A percentile compares a stretch with the other conserved stretches of the same genome.
Conservation (phyloP, 2,113 vertebrate species). For the human (Homo sapiens) region DNA sequence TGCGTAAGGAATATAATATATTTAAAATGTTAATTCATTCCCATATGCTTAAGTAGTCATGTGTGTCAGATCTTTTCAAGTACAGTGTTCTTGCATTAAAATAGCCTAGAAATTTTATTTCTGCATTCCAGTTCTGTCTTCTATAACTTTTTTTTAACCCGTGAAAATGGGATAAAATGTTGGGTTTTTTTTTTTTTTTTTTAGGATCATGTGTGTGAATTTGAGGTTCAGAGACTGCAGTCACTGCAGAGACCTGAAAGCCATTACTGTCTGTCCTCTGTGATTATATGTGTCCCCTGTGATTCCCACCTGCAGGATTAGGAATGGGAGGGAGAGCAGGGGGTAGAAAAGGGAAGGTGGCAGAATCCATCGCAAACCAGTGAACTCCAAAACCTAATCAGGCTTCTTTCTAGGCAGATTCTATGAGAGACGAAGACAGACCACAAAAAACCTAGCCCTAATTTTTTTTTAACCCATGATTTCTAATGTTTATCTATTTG, state of each 20-base stretch:
- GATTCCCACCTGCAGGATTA: neutral
- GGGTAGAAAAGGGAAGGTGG: too few relatives aligned
- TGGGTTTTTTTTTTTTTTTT: neutral
- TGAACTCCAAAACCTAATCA: neutral
- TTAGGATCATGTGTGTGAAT: neutral
- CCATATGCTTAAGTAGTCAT: neutral
- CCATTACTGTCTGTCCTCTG: neutral
- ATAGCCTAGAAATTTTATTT: constrained; percentile 1
- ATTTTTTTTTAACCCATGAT: neutral
- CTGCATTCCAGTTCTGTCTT: neutral
- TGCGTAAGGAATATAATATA: neutral
- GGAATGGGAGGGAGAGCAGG: neutral
- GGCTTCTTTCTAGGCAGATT: neutral
- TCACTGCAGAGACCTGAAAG: neutral
- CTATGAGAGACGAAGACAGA: neutral
- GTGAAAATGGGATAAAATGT: neutral
- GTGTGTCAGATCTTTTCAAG: neutral
- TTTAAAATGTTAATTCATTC: neutral
- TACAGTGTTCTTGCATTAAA: neutral
- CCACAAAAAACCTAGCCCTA: neutral
- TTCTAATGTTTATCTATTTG: neutral
- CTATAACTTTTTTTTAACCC: neutral
- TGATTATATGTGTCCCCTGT: neutral
- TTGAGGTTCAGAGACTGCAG: neutral
- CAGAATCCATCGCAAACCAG: neutral